phyloP scores from a whole-genome alignment of 2,888 invertebrate genomes.

The Gibbula magus region DNA sequence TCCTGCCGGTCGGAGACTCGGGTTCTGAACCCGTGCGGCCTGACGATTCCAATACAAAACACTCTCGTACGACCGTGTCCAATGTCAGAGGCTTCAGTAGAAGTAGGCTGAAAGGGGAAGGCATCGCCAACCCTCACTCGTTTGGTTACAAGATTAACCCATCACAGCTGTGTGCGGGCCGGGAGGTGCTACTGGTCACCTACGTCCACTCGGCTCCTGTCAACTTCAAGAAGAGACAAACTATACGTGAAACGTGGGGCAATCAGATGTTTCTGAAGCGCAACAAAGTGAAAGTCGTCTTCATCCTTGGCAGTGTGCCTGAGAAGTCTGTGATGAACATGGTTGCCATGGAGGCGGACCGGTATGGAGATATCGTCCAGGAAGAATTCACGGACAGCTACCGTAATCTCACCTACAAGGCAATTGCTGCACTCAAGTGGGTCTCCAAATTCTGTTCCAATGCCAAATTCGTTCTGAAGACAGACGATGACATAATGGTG shows the following conservation, averaged over 20 bases:
- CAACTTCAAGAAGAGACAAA: constrained; percentile 68
- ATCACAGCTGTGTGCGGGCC: constrained; percentile 44
- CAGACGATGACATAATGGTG: constrained; percentile 77
- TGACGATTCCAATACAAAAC: neutral
- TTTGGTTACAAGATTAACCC: constrained; percentile 63
- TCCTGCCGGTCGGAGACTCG: neutral
- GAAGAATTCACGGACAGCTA: constrained; percentile 75
- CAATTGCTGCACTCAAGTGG: constrained; percentile 76
- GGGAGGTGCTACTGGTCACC: constrained; percentile 61
- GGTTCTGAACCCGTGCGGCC: neutral
- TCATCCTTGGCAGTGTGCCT: constrained; percentile 66
- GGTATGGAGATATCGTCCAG: constrained; percentile 72
- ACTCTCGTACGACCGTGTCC: neutral
- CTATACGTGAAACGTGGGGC: constrained; percentile 73
- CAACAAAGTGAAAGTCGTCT: constrained; percentile 64
- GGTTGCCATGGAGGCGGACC: constrained; percentile 64
- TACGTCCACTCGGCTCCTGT: constrained; percentile 73
- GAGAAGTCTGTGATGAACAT: constrained; percentile 56
- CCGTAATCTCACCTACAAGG: constrained; percentile 76
- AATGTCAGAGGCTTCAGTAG: neutral
- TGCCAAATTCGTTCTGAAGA: constrained; percentile 74
- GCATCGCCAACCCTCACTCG: constrained; percentile 58
- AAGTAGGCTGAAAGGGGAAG: neutral
- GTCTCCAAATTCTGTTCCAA: constrained; percentile 71
- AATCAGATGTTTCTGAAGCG: constrained; percentile 55